Conservation (phyloP, 2,797 vertebrate species). For the Semaprochilodus insignis region DNA sequence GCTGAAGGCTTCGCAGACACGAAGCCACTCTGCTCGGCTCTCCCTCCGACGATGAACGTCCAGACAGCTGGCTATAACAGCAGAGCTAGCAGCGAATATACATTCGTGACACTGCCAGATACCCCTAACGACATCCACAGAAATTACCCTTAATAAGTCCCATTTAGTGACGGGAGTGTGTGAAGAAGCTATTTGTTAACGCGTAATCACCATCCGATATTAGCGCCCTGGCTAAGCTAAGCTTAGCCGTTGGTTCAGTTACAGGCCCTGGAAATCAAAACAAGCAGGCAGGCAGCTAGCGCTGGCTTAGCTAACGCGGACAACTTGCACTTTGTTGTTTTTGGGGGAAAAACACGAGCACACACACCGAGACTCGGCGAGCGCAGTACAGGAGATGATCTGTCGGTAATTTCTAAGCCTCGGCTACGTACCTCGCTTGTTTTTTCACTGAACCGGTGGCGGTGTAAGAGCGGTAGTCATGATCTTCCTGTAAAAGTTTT, state of each 20-base stretch:
- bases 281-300: conserved; percentile 18
- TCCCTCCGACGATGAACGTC: not conserved
- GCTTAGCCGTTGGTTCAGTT: not conserved
- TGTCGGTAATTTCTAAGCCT: not conserved
- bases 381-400: not conserved
- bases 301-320: not conserved
- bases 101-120: not conserved
- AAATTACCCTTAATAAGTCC: not conserved
- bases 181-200: not conserved
- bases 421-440: conserved; percentile 66
- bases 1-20: not conserved
- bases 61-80: not conserved
- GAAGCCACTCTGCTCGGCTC: not conserved
- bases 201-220: not conserved
- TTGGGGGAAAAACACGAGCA: not conserved
- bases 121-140: not conserved
- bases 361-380: not conserved
- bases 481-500: conserved; percentile 74
- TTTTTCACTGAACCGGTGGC: conserved; percentile 60
- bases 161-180: not conserved
- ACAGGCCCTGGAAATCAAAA: conserved; percentile 28
- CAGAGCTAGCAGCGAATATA: not conserved
- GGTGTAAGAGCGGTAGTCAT: conserved; percentile 65
- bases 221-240: conserved; percentile 7
- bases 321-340: conserved; percentile 22